Percentiles rank a stretch among this genome's conserved stretches.
These are phyloP conservation scores for Gallirallus australis DNA, from an alignment of 2,797 vertebrate genomes.

Conservation along the genomic window DNA sequence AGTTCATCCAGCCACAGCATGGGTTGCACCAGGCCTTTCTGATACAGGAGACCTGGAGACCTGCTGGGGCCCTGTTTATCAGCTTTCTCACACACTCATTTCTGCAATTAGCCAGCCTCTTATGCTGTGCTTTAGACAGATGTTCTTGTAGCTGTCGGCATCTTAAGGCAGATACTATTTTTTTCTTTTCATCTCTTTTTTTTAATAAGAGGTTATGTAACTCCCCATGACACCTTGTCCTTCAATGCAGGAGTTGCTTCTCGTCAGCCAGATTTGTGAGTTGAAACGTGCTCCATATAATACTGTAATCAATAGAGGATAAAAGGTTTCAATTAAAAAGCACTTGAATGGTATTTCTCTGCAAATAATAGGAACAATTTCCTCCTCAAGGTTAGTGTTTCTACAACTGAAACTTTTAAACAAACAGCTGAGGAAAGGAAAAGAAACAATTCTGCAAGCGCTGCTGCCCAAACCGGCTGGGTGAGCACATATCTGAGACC, in stretches of 20 bases:
- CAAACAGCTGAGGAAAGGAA: background rate
- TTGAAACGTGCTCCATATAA: slow-evolving; percentile 26
- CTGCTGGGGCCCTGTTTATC: background rate
- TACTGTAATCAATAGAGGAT: slow-evolving; percentile 8
- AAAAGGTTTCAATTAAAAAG: slow-evolving; percentile 21
- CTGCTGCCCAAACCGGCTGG: background rate
- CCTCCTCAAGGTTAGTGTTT: background rate
- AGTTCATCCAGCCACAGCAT: background rate
- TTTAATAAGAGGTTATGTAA: background rate
- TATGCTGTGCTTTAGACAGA: background rate
- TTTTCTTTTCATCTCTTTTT: background rate
- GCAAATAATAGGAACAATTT: slow-evolving; percentile 28
- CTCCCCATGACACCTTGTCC: background rate
- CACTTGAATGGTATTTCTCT: background rate
- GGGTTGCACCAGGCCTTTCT: background rate
- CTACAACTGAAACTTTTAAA: background rate
- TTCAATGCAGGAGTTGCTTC: slow-evolving; percentile 10
- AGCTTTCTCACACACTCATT: background rate
- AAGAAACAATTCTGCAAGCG: background rate
- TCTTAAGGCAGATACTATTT: too few species aligned
- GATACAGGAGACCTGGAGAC: background rate
- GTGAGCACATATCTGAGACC: background rate
- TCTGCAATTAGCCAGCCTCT: background rate
- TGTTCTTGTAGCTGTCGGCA: background rate
- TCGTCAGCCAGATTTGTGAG: background rate